These are phyloP conservation scores for Pseudomyrmex concolor DNA, from an alignment of 1,140 invertebrate species.

Conservation along the genomic window DNA sequence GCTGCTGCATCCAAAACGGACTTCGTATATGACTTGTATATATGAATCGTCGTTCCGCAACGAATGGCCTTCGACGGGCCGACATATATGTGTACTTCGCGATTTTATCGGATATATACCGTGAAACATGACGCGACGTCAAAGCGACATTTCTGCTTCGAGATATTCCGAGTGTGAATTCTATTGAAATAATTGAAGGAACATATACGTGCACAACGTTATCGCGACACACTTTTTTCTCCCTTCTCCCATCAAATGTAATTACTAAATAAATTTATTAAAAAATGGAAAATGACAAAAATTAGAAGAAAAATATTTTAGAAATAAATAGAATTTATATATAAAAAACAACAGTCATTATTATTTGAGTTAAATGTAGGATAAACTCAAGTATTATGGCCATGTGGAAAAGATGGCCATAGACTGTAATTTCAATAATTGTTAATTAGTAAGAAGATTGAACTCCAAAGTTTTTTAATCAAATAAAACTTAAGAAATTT, in stretches of 20 bases:
- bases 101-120: constrained; percentile 39
- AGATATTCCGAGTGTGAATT: constrained; percentile 15
- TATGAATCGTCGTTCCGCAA: constrained; percentile 10
- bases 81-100: not conserved
- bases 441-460: too few species aligned
- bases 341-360: too few species aligned
- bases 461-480: too few species aligned
- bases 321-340: too few species aligned
- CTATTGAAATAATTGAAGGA: constrained; percentile 5
- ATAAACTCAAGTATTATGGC: too few species aligned
- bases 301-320: not conserved
- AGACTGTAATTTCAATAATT: too few species aligned
- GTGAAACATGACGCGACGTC: constrained; percentile 20
- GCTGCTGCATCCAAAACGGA: not conserved
- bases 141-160: constrained; percentile 1
- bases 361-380: too few species aligned
- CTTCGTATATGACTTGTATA: not conserved
- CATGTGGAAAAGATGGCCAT: too few species aligned
- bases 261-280: too few species aligned
- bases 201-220: not conserved
- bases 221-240: not conserved
- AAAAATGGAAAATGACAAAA: not conserved
- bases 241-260: too few species aligned
- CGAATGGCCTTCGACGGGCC: constrained; percentile 30
- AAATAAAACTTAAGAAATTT: too few species aligned